phyloP scores from a whole-genome alignment of 2,888 invertebrate genomes.

The Dasypogon diadema region DNA sequence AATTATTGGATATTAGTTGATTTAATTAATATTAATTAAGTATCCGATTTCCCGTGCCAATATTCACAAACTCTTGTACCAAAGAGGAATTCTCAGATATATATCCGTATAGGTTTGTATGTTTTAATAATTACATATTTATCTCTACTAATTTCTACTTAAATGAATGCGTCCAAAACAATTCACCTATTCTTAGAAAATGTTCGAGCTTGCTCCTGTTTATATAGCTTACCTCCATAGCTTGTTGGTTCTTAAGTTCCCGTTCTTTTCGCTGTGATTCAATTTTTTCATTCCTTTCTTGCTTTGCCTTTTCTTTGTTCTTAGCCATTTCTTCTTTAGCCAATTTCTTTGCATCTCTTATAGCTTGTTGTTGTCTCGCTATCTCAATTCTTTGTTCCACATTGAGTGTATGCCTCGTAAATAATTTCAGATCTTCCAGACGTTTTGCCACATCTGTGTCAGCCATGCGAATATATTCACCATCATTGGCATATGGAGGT shows the following conservation, averaged over 20 bases:
- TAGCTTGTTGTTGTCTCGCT: slow-evolving; percentile 78
- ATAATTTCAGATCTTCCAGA: slow-evolving; percentile 76
- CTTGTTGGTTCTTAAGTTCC: slow-evolving; percentile 85
- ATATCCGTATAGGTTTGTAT: too few species aligned
- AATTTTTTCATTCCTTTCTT: slow-evolving; percentile 83
- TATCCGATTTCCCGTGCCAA: too few species aligned
- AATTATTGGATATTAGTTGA: too few species aligned
- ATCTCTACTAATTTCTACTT: too few species aligned
- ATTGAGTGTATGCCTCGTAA: slow-evolving; percentile 75
- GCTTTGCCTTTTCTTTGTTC: slow-evolving; percentile 71
- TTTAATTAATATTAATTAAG: too few species aligned
- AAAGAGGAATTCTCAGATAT: too few species aligned
- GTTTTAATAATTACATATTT: too few species aligned
- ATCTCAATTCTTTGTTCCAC: slow-evolving; percentile 83
- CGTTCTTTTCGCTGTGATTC: slow-evolving; percentile 86
- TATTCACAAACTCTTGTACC: too few species aligned
- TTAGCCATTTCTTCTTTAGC: slow-evolving; percentile 75
- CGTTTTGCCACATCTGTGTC: slow-evolving; percentile 86
- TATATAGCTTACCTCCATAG: slow-evolving; percentile 87
- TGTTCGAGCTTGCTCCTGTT: too few species aligned
- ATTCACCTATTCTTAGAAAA: too few species aligned
- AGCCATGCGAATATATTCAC: slow-evolving; percentile 81
- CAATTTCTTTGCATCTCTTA: slow-evolving; percentile 80
- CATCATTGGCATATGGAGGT: slow-evolving; percentile 73
- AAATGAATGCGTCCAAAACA: too few species aligned